phyloP scores from a whole-genome alignment of 2,113 vertebrate species.

The Pangasianodon hypophthalmus region DNA sequence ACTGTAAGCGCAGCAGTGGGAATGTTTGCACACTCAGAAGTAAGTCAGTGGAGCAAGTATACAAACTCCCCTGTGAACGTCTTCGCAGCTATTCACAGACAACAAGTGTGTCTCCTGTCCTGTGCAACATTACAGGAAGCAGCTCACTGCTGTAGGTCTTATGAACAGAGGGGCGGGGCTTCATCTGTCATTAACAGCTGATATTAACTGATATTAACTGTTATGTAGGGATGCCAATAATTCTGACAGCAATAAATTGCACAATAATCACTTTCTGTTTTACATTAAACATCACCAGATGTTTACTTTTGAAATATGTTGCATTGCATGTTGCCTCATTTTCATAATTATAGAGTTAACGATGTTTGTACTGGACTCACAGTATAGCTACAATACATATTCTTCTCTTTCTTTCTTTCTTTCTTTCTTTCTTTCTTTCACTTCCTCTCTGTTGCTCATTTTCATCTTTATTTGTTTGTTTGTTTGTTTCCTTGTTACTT shows the following conservation, averaged over 20 bases:
- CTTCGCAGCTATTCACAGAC: slow-evolving; percentile 41
- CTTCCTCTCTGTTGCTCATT: too few relatives aligned
- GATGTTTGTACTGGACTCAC: too few relatives aligned
- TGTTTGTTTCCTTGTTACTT: too few relatives aligned
- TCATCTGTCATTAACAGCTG: neutral
- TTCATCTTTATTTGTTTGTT: too few relatives aligned
- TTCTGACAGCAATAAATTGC: neutral
- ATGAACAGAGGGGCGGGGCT: neutral
- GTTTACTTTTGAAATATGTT: too few relatives aligned
- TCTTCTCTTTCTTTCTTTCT: neutral
- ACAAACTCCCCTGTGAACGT: slow-evolving; percentile 41
- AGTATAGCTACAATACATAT: neutral
- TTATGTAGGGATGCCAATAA: neutral
- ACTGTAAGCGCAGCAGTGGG: neutral
- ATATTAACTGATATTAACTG: neutral
- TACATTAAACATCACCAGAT: neutral
- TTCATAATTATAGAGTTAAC: too few relatives aligned
- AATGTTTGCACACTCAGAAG: slow-evolving; percentile 36
- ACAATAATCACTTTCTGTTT: neutral
- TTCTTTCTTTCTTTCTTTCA: too few relatives aligned
- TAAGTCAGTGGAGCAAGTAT: slow-evolving; percentile 50
- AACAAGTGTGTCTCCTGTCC: neutral
- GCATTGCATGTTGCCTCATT: too few relatives aligned
- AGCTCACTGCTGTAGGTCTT: neutral
- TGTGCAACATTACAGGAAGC: neutral